phyloP scores from a whole-genome alignment of 2,888 invertebrate species.

The Lampropteryx suffumata region DNA sequence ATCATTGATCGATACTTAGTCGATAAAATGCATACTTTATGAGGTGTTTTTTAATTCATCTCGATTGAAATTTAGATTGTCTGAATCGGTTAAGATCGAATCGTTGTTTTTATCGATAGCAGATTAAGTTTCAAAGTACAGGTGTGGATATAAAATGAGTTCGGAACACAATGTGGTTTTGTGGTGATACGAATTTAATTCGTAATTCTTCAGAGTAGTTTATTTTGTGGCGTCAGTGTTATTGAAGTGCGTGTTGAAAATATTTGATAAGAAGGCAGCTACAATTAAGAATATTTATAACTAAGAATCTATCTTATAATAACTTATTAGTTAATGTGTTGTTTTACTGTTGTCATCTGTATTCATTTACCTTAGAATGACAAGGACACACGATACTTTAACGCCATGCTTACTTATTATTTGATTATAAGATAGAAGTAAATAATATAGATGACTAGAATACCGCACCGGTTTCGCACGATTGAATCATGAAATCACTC shows the following conservation, averaged over 20 bases:
- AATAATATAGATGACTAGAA: too few relatives aligned
- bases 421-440: too few relatives aligned
- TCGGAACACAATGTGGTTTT: slow-evolving; percentile 40
- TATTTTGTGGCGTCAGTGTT: slow-evolving; percentile 32
- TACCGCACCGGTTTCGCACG: too few relatives aligned
- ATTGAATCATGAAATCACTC: too few relatives aligned
- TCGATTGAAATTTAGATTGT: slow-evolving; percentile 45
- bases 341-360: too few relatives aligned
- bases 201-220: slow-evolving; percentile 44
- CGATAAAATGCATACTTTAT: slow-evolving; percentile 34
- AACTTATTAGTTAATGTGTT: too few relatives aligned
- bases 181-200: slow-evolving; percentile 37
- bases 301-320: too few relatives aligned
- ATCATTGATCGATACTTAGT: slow-evolving; percentile 25
- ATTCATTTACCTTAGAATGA: too few relatives aligned
- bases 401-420: too few relatives aligned
- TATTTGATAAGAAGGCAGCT: neutral
- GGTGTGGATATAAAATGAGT: slow-evolving; percentile 45
- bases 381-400: too few relatives aligned
- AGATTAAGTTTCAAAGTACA: slow-evolving; percentile 43
- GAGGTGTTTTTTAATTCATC: slow-evolving; percentile 42
- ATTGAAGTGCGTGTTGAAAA: slow-evolving; percentile 1
- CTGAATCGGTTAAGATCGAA: slow-evolving; percentile 39
- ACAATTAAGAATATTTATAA: neutral
- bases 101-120: slow-evolving; percentile 39